Base-by-base conservation (phyloP, 2,888 invertebrate genomes). In the Philaethria dido region DNA sequence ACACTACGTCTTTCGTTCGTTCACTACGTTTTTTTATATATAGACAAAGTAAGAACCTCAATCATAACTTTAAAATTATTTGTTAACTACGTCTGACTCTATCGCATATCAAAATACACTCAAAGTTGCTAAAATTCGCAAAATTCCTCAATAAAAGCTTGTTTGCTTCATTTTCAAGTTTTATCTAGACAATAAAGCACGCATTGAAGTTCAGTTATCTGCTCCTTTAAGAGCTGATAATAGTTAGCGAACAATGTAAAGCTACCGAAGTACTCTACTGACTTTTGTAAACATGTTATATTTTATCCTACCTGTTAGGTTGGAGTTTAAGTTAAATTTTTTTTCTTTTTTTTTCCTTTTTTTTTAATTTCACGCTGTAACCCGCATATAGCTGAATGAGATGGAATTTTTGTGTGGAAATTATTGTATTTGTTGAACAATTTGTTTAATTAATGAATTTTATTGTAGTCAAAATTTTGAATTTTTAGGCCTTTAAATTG, bases 181-280 rank as follows among this genome's bases (percentile, higher is more conserved):
- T 59, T 67, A 67, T 67, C 57, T 67, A 48, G 57, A 62, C 66
- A 44, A 48, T 67, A 57, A 57, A 67, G 63, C 52, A 63, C 61
- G 61, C 25, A 57, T 57, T 22, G 22, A 42, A 4, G n/a, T n/a
- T n/a, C 39, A 5, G 42, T 64, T 72, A 72, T 72, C 70, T 72
- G 52, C 62, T 55, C 61, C 66, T 69, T 69, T 52, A 69, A 69
- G 65, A 68, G 64, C 64, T 66, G 71, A 71, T 72, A 72, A 72
- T 66, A 64, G 64, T 66, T 61, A 20, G 66, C 57, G 66, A 54
- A 66, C 65, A 69, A 61, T 69, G 64, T 62, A 48, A 45, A 36
- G 61, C 54, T 64, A 50, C 47, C 61, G 39, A 22, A n/a, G n/a
- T 18, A 11, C 22, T 42, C 13, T 44, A 45, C 55, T 18, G 39